phyloP scores from a whole-genome alignment of 2,888 invertebrate species.

The Helobdella robusta region DNA sequence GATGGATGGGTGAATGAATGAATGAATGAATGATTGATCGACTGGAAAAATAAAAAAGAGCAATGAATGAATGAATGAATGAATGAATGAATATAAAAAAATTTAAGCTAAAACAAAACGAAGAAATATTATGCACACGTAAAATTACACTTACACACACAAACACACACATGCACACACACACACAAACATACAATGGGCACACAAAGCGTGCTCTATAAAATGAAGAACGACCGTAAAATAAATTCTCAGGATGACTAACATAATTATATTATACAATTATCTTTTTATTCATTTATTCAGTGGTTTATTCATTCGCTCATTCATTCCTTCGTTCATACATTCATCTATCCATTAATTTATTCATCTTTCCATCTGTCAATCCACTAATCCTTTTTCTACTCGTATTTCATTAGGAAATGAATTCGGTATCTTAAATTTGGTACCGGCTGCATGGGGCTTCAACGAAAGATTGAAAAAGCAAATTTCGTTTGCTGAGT shows the following conservation, averaged over 20 bases:
- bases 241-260: too few relatives aligned
- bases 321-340: not conserved
- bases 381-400: not conserved
- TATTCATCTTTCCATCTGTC: not conserved
- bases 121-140: not conserved
- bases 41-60: not conserved
- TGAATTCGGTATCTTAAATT: too few relatives aligned
- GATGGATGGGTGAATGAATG: conserved; percentile 2
- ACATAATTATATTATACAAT: too few relatives aligned
- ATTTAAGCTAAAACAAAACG: not conserved
- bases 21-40: too few relatives aligned
- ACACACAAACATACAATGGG: not conserved
- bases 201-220: too few relatives aligned
- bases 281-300: not conserved
- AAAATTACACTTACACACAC: not conserved
- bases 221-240: too few relatives aligned
- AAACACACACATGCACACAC: not conserved
- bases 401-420: too few relatives aligned
- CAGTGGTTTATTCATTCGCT: not conserved
- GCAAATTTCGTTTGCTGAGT: too few relatives aligned
- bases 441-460: too few relatives aligned
- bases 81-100: not conserved
- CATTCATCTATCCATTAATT: not conserved
- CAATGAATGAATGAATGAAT: conserved; percentile 6
- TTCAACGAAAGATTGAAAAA: too few relatives aligned